phyloP scores from a whole-genome alignment of 1,140 invertebrate species.

The Eumaeus atala region DNA sequence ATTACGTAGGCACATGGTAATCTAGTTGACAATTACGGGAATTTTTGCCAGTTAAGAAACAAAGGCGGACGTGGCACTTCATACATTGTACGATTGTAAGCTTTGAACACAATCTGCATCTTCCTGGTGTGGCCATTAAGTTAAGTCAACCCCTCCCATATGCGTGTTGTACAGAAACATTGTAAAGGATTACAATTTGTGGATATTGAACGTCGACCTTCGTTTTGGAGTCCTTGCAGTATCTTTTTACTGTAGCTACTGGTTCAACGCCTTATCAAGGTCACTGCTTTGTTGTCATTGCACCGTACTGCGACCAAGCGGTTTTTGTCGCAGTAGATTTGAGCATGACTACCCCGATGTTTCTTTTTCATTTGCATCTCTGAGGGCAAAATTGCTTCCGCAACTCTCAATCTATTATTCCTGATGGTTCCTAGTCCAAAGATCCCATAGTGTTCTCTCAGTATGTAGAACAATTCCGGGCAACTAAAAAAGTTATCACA shows the following conservation, averaged over 20 bases:
- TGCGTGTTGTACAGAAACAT: conserved; percentile 54
- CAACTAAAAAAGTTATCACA: conserved; percentile 36
- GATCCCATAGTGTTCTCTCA: conserved; percentile 26
- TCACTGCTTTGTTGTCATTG: conserved; percentile 62
- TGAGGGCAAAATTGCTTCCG: conserved; percentile 26
- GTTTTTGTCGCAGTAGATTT: conserved; percentile 32
- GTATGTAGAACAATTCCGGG: conserved; percentile 23
- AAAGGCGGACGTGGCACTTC: too few species aligned
- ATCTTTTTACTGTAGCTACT: conserved; percentile 32
- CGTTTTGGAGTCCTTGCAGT: conserved; percentile 26
- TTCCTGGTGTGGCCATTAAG: too few species aligned
- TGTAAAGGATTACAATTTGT: conserved; percentile 52
- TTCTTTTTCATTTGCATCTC: conserved; percentile 50
- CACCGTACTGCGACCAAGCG: conserved; percentile 47
- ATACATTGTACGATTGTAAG: too few species aligned
- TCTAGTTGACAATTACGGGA: too few species aligned
- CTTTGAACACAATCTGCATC: too few species aligned
- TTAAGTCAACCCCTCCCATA: conserved; percentile 39
- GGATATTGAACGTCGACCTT: conserved; percentile 48
- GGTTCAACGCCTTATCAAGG: conserved; percentile 44
- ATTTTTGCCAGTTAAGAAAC: too few species aligned
- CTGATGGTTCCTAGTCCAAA: conserved; percentile 29
- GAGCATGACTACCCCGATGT: conserved; percentile 22
- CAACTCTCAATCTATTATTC: conserved; percentile 26
- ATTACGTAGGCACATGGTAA: too few species aligned